Conservation (phyloP, 2,888 invertebrate species). For the Arenicola marina region DNA sequence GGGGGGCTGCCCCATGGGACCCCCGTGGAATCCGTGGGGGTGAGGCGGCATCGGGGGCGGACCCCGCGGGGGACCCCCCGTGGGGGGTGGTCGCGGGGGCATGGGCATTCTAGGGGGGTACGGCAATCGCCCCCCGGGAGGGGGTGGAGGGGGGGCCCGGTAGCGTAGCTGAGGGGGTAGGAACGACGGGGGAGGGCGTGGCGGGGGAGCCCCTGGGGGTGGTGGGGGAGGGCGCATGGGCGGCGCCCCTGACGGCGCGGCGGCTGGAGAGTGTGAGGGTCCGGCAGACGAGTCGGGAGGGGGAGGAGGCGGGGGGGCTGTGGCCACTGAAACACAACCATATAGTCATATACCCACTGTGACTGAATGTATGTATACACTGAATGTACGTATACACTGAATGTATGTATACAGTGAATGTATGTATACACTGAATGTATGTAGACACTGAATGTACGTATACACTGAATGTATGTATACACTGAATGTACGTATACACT, state of each 20-base stretch:
- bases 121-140: conserved; percentile 42
- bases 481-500: too few species aligned
- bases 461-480: too few species aligned
- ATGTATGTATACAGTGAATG: too few species aligned
- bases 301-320: too few species aligned
- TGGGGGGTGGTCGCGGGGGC: conserved; percentile 16
- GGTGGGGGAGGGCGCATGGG: conserved; percentile 25
- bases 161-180: conserved; percentile 38
- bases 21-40: too few species aligned
- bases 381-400: too few species aligned
- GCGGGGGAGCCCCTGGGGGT: conserved; percentile 24
- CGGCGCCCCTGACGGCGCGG: neutral
- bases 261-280: neutral
- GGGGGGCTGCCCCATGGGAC: conserved; percentile 21
- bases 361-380: too few species aligned
- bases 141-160: conserved; percentile 61
- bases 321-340: too few species aligned
- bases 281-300: conserved; percentile 12
- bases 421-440: too few species aligned
- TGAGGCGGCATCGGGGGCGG: conserved; percentile 18
- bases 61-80: conserved; percentile 13
- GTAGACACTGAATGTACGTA: too few species aligned
- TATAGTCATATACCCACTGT: too few species aligned
- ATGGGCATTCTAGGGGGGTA: conserved; percentile 7
- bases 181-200: conserved; percentile 36